Percentiles rank a stretch among this genome's conserved stretches.
phyloP scores from a whole-genome alignment of 2,113 vertebrate species.

The Thymallus thymallus region DNA sequence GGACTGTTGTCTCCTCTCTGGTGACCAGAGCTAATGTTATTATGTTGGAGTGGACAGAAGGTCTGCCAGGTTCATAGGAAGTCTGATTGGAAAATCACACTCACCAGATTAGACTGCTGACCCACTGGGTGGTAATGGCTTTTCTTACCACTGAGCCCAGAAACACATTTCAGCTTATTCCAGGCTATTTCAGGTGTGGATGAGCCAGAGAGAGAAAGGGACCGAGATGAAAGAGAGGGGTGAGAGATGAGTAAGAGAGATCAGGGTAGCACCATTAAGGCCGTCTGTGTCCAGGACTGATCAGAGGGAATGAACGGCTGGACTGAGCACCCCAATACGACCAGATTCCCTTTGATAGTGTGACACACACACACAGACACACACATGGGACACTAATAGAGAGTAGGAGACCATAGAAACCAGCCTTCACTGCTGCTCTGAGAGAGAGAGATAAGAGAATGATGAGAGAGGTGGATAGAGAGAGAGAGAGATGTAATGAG shows the following conservation, averaged over 20 bases:
- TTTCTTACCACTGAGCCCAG: slow-evolving; percentile 11
- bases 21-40: too few relatives aligned
- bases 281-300: slow-evolving; percentile 15
- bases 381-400: background rate
- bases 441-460: slow-evolving; percentile 13
- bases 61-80: slow-evolving; percentile 11
- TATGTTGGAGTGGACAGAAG: slow-evolving; percentile 29
- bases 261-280: slow-evolving; percentile 17
- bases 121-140: slow-evolving; percentile 25
- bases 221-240: too few relatives aligned
- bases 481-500: slow-evolving; percentile 13
- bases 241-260: slow-evolving; percentile 1
- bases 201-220: slow-evolving; percentile 2
- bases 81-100: slow-evolving; percentile 29
- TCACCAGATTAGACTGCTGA: background rate
- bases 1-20: background rate
- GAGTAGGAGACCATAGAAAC: slow-evolving; percentile 13
- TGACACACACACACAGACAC: slow-evolving; percentile 2
- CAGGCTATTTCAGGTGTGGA: background rate
- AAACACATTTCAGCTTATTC: background rate
- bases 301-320: slow-evolving; percentile 4
- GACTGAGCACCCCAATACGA: slow-evolving; percentile 24
- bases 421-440: slow-evolving; percentile 7
- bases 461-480: slow-evolving; percentile 3
- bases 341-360: slow-evolving; percentile 14